phyloP scores from a whole-genome alignment of 2,888 invertebrate species.

The Dolomedes plantarius region DNA sequence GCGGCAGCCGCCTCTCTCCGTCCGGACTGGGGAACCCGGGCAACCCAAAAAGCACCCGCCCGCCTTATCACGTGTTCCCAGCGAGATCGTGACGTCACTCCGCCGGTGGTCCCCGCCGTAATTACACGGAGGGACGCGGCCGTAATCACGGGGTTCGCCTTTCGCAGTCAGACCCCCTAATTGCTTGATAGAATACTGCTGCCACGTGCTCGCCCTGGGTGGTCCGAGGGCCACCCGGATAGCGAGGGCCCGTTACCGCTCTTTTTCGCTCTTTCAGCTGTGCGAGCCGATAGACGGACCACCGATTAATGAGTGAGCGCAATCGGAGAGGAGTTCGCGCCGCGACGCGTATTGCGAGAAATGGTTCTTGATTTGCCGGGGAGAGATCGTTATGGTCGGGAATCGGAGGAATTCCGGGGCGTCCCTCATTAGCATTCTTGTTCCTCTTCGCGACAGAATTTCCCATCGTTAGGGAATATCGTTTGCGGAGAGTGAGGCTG shows the following conservation, averaged over 20 bases:
- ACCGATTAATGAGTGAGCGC: background rate
- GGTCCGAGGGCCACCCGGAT: conserved; percentile 55
- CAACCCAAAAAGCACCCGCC: background rate
- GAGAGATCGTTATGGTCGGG: background rate
- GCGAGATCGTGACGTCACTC: conserved; percentile 53
- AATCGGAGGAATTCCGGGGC: background rate
- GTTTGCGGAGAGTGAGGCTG: too few species aligned
- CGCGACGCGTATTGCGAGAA: background rate
- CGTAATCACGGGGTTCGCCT: conserved; percentile 67
- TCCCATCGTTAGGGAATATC: background rate
- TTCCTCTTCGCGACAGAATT: background rate
- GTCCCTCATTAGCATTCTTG: background rate
- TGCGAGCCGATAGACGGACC: background rate
- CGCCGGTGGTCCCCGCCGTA: conserved; percentile 65
- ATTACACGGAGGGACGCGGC: conserved; percentile 45
- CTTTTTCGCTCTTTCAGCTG: conserved; percentile 9
- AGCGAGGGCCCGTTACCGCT: conserved; percentile 5
- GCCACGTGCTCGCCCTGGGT: conserved; percentile 51
- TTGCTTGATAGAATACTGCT: conserved; percentile 54
- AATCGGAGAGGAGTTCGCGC: background rate
- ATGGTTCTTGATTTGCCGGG: background rate
- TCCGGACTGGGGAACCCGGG: background rate
- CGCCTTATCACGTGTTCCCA: conserved; percentile 53
- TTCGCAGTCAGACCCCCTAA: conserved; percentile 66
- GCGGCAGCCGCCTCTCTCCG: background rate